Evolutionary conservation across 2,797 vertebrate genomes (phyloP), one percentile per base, ranked within the genome.

Genomic region (Gallinago nigripennis): DNA sequence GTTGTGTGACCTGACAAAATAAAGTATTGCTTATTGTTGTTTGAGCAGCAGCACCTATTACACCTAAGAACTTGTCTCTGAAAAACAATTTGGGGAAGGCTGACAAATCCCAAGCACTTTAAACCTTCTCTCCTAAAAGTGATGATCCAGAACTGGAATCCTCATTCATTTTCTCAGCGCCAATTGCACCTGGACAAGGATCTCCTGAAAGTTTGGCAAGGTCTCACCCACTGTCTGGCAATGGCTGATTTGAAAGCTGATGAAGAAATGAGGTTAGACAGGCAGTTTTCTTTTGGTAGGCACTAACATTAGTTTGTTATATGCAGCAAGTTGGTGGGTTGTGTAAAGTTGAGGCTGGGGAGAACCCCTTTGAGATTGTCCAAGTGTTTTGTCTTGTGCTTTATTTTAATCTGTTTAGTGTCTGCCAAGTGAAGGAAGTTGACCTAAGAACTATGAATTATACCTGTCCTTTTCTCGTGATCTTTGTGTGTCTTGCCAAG

Each of bases 371-470:
- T 46, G 56, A 58, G 30, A 48, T 35, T 58, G 41, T 80, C 18
- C 28, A 2, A 2, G 12, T 46, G 4, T 54, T 43, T 60, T 86
- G 18, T 28, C 1, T 0, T 15, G 7, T 69, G 7, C 23, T 73
- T 80, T 56, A 8, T 82, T 71, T 84, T 64, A 7, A 43, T 76
- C 43, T 53, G 19, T 64, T 68, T 51, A 48, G 12, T 25, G 18
- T 86, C 19, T 81, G 78, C 10, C 11, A 56, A 35, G 28, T 39
- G 25, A 35, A 87, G 27, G 18, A 58, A 27, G 8, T 41, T 70
- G 18, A 75, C 25, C 15, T 24, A 30, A 86, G 61, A 73, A 20
- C 43, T 78, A 1, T 51, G 37, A 51, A 14, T 75, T 83, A 16
- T 56, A 12, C 17, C 16, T 31, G 7, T 56, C 51, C 12, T 39